phyloP scores from a whole-genome alignment of 2,113 vertebrate species.

The Rostratula benghalensis region DNA sequence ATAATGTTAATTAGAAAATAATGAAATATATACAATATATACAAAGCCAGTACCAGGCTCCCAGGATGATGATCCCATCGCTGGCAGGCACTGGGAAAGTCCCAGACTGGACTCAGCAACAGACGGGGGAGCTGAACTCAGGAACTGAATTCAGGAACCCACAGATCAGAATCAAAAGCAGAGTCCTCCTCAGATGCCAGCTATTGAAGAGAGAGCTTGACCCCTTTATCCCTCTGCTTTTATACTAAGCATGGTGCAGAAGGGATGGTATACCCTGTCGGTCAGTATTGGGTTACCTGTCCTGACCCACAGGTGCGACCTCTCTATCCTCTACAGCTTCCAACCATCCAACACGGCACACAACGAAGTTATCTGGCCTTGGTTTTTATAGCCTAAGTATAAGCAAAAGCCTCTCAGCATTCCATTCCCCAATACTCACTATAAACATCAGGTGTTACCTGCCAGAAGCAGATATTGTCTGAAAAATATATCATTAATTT shows the following conservation, averaged over 20 bases:
- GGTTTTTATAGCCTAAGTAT: background rate
- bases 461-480: background rate
- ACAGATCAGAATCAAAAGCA: background rate
- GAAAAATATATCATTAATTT: background rate
- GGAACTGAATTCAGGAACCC: background rate
- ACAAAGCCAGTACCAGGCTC: background rate
- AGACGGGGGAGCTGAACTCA: background rate
- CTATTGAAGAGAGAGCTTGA: background rate
- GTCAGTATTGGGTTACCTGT: background rate
- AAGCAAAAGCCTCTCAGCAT: background rate
- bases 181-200: background rate
- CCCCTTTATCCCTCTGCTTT: background rate
- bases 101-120: background rate
- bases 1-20: background rate
- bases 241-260: background rate
- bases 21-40: background rate
- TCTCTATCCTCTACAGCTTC: background rate
- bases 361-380: background rate
- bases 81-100: background rate
- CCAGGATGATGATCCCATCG: background rate
- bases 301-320: background rate
- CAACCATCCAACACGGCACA: background rate
- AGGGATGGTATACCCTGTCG: background rate
- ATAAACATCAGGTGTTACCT: background rate
- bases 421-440: background rate